Conservation (phyloP, 1,140 invertebrate species). For the Drosophila paulistorum region DNA sequence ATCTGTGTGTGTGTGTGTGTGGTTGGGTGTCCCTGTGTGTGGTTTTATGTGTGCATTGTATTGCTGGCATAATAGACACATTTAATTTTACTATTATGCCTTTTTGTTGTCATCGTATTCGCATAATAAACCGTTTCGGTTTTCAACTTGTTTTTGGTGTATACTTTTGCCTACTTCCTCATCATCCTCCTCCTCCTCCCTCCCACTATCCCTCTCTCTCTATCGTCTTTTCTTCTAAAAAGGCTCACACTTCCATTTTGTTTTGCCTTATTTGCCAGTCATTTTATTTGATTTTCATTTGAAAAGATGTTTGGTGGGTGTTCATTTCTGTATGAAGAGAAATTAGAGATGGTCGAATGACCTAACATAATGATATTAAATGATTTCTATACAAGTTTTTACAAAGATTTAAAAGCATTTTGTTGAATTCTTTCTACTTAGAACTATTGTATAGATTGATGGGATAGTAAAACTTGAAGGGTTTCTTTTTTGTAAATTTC, state of each 20-base stretch:
- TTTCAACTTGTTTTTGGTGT: conserved; percentile 61
- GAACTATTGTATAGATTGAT: neutral
- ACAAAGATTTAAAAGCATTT: conserved; percentile 1
- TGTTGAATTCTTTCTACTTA: neutral
- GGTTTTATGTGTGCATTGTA: conserved; percentile 79
- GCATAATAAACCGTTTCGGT: conserved; percentile 77
- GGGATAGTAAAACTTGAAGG: neutral
- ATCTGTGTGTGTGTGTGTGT: conserved; percentile 16
- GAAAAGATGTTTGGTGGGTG: conserved; percentile 21
- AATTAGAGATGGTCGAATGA: conserved; percentile 47
- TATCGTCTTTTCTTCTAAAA: neutral
- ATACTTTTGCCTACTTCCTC: no score
- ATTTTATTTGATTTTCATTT: conserved; percentile 69
- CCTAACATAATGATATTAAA: conserved; percentile 5
- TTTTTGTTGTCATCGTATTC: conserved; percentile 79
- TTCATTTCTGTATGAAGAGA: conserved; percentile 17
- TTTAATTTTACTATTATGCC: conserved; percentile 82
- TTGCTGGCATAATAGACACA: conserved; percentile 79
- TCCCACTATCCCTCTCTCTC: neutral
- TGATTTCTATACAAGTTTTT: neutral
- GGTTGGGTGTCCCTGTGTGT: conserved; percentile 40
- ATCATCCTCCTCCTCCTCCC: neutral
- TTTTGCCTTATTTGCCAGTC: conserved; percentile 70
- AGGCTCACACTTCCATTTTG: conserved; percentile 23
- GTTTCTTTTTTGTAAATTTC: neutral